Percentiles rank a stretch among this genome's conserved stretches.
Conservation (phyloP, 2,797 vertebrate genomes). For the Morus bassanus region DNA sequence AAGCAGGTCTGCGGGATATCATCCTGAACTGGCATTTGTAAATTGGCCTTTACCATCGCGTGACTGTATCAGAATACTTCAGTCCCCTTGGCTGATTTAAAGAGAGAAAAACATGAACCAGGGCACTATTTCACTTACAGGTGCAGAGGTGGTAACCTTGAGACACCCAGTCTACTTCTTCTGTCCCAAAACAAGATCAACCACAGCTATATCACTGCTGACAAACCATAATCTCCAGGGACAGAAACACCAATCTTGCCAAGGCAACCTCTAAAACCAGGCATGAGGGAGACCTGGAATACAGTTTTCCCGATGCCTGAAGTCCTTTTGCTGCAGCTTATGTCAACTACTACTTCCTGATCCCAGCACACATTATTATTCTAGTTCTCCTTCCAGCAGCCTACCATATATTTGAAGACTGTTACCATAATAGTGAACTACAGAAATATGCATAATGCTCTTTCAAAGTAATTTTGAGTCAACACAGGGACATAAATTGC, state of each 20-base stretch:
- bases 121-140: background rate
- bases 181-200: background rate
- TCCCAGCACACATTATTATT: background rate
- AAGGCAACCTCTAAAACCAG: background rate
- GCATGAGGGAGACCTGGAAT: background rate
- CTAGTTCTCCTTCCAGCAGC: background rate
- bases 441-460: background rate
- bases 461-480: background rate
- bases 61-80: background rate
- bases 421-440: background rate
- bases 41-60: fast-evolving
- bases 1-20: no score
- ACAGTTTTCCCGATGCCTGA: background rate
- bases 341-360: background rate
- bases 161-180: background rate
- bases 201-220: background rate
- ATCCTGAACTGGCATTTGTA: background rate
- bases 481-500: background rate
- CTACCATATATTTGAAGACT: background rate
- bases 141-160: background rate
- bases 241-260: background rate
- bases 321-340: background rate
- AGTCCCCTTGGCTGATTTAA: background rate
- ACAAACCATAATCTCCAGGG: background rate
- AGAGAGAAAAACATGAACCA: background rate